Evolutionary conservation across 2,113 vertebrate species (phyloP).

Genomic region (Leucoraja erinaceus): DNA sequence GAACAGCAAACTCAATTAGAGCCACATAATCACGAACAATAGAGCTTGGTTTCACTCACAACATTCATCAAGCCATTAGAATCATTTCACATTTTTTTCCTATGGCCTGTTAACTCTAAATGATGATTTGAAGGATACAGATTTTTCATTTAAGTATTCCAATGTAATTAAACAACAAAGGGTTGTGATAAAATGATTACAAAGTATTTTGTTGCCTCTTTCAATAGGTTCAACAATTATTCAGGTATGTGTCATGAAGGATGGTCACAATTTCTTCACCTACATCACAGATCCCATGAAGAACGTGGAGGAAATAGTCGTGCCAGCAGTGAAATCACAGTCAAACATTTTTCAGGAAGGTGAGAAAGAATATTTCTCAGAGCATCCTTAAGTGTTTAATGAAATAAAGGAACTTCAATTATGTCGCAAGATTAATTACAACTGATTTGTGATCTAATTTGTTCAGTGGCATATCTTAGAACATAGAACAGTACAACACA

Average conservation of each 20-base stretch:
- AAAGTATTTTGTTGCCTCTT: constrained; percentile 35
- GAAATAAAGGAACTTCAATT: not conserved
- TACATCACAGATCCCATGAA: constrained; percentile 62
- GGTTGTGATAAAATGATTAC: not conserved
- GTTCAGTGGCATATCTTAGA: not conserved
- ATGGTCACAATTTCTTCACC: constrained; percentile 77
- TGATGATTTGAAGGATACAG: not conserved
- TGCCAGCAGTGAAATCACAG: not conserved
- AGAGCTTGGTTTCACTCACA: not conserved
- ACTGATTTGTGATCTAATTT: not conserved
- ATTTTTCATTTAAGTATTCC: not conserved
- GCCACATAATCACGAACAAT: too few species aligned
- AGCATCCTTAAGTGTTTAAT: not conserved
- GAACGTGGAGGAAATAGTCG: constrained; percentile 42
- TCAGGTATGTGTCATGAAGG: constrained; percentile 74
- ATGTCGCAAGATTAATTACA: not conserved
- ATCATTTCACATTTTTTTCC: too few species aligned
- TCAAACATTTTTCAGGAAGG: not conserved
- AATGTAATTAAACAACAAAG: not conserved
- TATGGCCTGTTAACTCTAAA: too few species aligned
- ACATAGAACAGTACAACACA: too few species aligned
- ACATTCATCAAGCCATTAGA: not conserved
- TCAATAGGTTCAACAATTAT: constrained; percentile 64
- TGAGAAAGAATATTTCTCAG: not conserved
- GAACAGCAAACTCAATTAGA: too few species aligned